Evolutionary conservation across 2,113 vertebrate genomes (phyloP), one percentile per base, ranked within the genome.

Genomic region (Amphiprion percula): DNA sequence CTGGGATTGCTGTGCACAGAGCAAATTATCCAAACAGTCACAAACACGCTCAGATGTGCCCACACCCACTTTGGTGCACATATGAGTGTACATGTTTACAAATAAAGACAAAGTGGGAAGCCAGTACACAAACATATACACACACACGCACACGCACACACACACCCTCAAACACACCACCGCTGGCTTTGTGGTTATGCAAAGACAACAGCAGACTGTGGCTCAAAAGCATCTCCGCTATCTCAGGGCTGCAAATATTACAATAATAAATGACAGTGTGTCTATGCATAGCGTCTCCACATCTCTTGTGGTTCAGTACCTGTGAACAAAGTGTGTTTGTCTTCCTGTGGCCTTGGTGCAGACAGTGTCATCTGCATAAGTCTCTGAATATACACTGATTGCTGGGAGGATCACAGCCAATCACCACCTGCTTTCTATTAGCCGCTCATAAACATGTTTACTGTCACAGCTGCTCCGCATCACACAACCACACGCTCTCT

Each of bases 391-490:
- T 83, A 87, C 56, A 74, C 82, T 83, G 91, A 93, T 91, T 90
- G 80, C 54, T 87, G 91, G 91, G 90, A 93, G 61, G 91, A 93
- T 94, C 93, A 93, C 90, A 94, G 92, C 85, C 91, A 92, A 94
- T 94, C 93, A 92, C 93, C 96, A 94, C 92, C 94, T 95, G 95
- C 93, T 96, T 96, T 95, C 92, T 24, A 96, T 97, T 97, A 97
- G 94, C 91, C 94, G 90, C 92, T 95, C 95, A 95, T 96, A 96
- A 95, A 96, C 94, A 95, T 96, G 95, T 97, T 97, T 97, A 97
- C 95, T 96, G 94, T 94, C 94, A 94, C 97, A 97, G 96, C 96
- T 97, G 96, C 95, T 95, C 93, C 87, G 85, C 93, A 95, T 96
- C 96, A 95, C 92, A 94, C 55, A 93, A 93, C 17, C 79, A 67